phyloP scores from a whole-genome alignment of 2,113 vertebrate species.

The Alosa alosa region DNA sequence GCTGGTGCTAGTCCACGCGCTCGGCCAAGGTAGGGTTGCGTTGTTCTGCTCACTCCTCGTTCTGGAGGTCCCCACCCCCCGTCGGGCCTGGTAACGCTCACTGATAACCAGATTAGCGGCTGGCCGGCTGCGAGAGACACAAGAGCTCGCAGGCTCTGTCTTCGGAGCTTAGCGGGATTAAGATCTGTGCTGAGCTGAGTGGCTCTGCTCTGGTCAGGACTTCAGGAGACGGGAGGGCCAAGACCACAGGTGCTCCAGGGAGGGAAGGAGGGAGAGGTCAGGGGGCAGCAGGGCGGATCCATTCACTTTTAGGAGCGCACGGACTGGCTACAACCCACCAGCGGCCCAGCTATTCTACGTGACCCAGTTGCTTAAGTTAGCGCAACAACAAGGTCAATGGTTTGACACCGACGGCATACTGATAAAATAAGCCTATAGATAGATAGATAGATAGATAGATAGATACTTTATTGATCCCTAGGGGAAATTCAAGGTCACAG shows the following conservation, averaged over 20 bases:
- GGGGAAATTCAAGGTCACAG: no score
- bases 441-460: no score
- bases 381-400: not conserved
- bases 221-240: not conserved
- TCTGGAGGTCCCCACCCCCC: not conserved
- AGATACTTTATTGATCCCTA: no score
- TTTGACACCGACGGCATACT: not conserved
- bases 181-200: not conserved
- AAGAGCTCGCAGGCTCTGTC: not conserved
- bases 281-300: not conserved
- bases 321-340: not conserved
- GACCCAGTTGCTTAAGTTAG: no score
- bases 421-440: not conserved
- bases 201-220: not conserved
- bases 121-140: not conserved
- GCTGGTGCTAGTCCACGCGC: not conserved
- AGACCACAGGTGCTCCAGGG: not conserved
- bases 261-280: not conserved
- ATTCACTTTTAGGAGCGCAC: not conserved
- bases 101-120: not conserved
- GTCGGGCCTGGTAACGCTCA: not conserved
- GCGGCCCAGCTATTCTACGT: not conserved
- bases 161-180: not conserved
- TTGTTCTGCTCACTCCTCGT: no score
- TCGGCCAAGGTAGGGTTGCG: no score